Conservation (phyloP, 2,113 vertebrate genomes). For the Labeo catla region DNA sequence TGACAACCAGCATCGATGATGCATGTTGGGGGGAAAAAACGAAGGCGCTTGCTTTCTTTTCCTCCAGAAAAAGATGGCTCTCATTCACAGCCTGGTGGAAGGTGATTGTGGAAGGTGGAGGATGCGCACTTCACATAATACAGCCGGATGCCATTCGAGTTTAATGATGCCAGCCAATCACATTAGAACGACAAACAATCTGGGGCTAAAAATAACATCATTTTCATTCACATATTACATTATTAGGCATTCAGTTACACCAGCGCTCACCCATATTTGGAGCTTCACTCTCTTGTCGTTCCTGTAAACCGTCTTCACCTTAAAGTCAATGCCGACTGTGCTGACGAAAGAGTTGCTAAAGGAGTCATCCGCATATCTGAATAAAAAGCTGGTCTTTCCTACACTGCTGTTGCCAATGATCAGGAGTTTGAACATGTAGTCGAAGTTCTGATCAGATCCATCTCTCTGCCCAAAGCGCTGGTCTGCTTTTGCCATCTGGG, state of each 20-base stretch:
- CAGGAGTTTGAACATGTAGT: slow-evolving; percentile 99
- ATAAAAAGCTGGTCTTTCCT: slow-evolving; percentile 96
- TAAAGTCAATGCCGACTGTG: slow-evolving; percentile 98
- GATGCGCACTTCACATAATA: not conserved
- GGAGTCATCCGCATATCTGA: slow-evolving; percentile 95
- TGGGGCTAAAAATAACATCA: not conserved
- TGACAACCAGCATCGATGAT: slow-evolving; percentile 65
- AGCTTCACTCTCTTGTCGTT: slow-evolving; percentile 97
- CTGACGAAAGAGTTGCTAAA: slow-evolving; percentile 97
- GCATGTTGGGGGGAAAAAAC: slow-evolving; percentile 44
- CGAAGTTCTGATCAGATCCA: slow-evolving; percentile 97
- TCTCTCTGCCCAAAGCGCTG: slow-evolving; percentile 90
- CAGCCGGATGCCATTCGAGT: not conserved
- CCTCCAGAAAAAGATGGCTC: slow-evolving; percentile 40
- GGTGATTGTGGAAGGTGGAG: not conserved
- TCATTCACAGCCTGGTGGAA: slow-evolving; percentile 47
- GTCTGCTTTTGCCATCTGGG: slow-evolving; percentile 95
- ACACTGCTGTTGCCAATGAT: slow-evolving; percentile 99
- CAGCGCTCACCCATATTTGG: slow-evolving; percentile 94
- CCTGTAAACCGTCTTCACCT: slow-evolving; percentile 97
- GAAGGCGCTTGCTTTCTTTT: slow-evolving; percentile 42
- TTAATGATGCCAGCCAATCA: slow-evolving; percentile 11
- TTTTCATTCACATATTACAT: not conserved
- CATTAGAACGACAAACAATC: not conserved
- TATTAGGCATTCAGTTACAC: not conserved